Evolutionary conservation across 2,113 vertebrate species (phyloP), one percentile per base, ranked within the genome.

Genomic region (Ivindomyrus marchei): DNA sequence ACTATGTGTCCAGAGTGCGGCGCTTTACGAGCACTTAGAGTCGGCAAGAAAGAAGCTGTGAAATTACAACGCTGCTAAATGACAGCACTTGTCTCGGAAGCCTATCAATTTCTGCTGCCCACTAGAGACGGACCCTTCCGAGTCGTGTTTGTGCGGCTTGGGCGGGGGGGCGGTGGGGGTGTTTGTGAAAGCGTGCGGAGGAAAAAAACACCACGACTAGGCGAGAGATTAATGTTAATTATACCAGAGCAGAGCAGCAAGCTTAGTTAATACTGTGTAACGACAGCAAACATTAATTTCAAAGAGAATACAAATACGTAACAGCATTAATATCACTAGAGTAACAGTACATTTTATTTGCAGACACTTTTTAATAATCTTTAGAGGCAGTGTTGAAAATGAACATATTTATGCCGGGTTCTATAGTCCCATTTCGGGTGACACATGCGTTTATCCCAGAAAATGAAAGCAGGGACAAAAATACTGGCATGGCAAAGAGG

Each of bases 1-100:
- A 92, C 84, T 92, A 93, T 94, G 91, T 93, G 86, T 94, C 92
- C 90, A 83, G 88, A 88, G 52, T 89, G 77, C 49, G 85, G 46
- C 90, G 85, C 42, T 85, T 90, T 91, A 91, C 27, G 58, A 90
- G 87, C 53, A 87, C 84, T 87, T 31, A 85, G 87, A 85, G 77
- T 19, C 21, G 53, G 4, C 52, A 19, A 5, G 45, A 27, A 31
- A 70, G 36, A 77, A 66, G 74, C 90, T 86, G n/a, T 89, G 66
- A 89, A 70, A 58, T 17, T 80, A 84, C 56, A 13, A 84, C 24
- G 77, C 24, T 45, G 52, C 52, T 84, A 62, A 52, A 84, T 88
- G 88, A 53, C 27, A 58, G 39, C 50, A n/a, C 87, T 58, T 83
- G 62, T 50, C 86, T 49, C 45, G n/a, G 70, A 84, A 47, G 86